Evolutionary conservation across 2,888 invertebrate genomes (phyloP).

Genomic region (Ypsolopha sequella): DNA sequence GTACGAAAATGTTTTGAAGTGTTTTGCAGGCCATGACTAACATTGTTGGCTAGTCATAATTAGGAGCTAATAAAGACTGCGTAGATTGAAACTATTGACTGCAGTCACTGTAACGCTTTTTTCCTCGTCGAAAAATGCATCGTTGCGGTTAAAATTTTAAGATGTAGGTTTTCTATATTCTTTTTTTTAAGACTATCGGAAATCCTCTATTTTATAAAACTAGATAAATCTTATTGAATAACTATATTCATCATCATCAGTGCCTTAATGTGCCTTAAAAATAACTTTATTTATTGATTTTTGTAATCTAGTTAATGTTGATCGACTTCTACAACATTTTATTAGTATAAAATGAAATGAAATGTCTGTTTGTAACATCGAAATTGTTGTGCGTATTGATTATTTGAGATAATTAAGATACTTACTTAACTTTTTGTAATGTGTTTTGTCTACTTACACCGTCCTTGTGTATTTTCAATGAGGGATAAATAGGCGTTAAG

Average conservation of each 20-base stretch:
- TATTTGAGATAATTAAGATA: conserved; percentile 44
- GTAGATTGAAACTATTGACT: conserved; percentile 1
- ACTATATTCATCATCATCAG: conserved; percentile 24
- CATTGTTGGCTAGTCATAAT: conserved; percentile 35
- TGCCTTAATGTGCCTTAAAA: conserved; percentile 66
- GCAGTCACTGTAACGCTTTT: conserved; percentile 42
- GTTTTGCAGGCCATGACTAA: conserved; percentile 25
- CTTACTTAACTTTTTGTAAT: conserved; percentile 48
- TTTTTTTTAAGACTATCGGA: conserved; percentile 53
- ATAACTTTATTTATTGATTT: conserved; percentile 58
- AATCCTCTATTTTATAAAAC: conserved; percentile 31
- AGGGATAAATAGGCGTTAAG: conserved; percentile 55
- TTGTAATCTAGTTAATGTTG: conserved; percentile 54
- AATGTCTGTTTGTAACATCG: conserved; percentile 36
- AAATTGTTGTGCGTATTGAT: conserved; percentile 27
- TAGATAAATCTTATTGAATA: conserved; percentile 6
- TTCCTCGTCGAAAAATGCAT: conserved; percentile 48
- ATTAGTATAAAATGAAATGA: no score
- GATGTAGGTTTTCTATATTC: conserved; percentile 51
- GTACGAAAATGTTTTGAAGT: not conserved
- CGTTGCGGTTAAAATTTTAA: conserved; percentile 36
- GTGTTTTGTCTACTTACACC: conserved; percentile 65
- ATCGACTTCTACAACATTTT: conserved; percentile 19
- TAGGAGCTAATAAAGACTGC: conserved; percentile 2
- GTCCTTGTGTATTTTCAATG: conserved; percentile 61